Evolutionary conservation across 2,113 vertebrate species (phyloP).

Genomic region (Grammomys surdaster): DNA sequence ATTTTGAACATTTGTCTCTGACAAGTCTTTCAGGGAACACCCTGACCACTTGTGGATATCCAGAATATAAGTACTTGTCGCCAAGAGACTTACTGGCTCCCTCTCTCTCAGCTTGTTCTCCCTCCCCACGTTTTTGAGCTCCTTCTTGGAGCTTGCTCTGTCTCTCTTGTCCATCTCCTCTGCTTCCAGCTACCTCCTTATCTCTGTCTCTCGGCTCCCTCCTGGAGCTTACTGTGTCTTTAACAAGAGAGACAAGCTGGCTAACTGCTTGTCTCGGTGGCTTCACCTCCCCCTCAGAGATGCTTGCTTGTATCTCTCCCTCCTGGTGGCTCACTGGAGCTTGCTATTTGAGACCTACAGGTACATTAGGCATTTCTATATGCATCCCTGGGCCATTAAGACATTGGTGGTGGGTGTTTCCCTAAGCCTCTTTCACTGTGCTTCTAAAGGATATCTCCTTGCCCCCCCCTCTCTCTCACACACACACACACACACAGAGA

Average conservation of each 20-base stretch:
- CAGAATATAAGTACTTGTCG: neutral
- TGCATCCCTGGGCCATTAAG: neutral
- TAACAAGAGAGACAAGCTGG: too few relatives aligned
- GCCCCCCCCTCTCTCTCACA: neutral
- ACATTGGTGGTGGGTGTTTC: neutral
- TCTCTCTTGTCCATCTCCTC: neutral
- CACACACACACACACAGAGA: too few relatives aligned
- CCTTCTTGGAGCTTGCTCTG: neutral
- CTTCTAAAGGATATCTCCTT: neutral
- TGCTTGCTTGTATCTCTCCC: neutral
- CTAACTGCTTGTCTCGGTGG: neutral
- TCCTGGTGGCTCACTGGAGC: neutral
- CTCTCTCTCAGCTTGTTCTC: neutral
- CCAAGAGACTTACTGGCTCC: neutral
- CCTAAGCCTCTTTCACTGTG: neutral
- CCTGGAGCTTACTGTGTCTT: neutral
- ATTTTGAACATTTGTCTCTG: neutral
- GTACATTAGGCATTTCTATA: neutral
- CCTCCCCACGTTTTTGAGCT: neutral
- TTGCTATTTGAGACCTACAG: neutral
- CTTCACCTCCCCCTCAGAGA: neutral
- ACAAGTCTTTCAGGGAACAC: neutral
- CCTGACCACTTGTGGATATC: too few relatives aligned
- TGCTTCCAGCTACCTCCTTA: neutral
- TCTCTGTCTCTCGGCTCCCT: neutral